Evolutionary conservation across 1,140 invertebrate species (phyloP), one percentile per base, ranked within the genome.

Genomic region (Temnothorax curvispinosus): DNA sequence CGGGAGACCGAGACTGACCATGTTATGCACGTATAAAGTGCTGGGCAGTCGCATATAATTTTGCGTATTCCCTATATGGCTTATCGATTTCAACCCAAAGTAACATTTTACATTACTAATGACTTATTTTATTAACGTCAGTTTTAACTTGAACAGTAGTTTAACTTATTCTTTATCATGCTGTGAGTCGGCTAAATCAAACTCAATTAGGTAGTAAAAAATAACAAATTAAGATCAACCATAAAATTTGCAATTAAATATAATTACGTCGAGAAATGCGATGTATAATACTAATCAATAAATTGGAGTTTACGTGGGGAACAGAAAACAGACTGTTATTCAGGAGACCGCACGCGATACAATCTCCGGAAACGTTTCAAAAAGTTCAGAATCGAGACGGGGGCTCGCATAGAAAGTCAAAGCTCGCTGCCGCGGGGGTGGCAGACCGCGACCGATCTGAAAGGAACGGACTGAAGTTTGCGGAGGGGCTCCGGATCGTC

Each of bases 381-480:
- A 84, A 84, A 84, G 80, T 84, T 84, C 0, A 6, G 41, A 32
- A 84, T 84, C 80, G 69, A 60, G 80, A 75, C 41, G 74, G 18
- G 47, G 44, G 27, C 80, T 84, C 67, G 69, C 54, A 84, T 62
- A 84, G 69, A 84, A 84, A 84, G 80, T 84, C 80, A 60, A 54
- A 82, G 41, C 44, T 60, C 41, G 32, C 47, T 21, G 54, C 69
- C 54, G 54, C 32, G 78, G 38, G 56, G 58, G 44, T n/a, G 75
- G 74, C 52, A 76, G 71, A 88, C 85, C 88, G 78, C 88, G 89
- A 81, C 78, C 71, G 56, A 88, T 82, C 86, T 75, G 86, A 90
- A 90, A 88, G 89, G 86, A 85, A 64, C 44, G 74, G 13, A 27
- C 38, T 11, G 58, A 86, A 88, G 81, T 90, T 90, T 88, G 60